Percentiles rank a stretch among this genome's conserved stretches.
Evolutionary conservation across 1,140 invertebrate species (phyloP).

Genomic region (Eufriesea mexicana): DNA sequence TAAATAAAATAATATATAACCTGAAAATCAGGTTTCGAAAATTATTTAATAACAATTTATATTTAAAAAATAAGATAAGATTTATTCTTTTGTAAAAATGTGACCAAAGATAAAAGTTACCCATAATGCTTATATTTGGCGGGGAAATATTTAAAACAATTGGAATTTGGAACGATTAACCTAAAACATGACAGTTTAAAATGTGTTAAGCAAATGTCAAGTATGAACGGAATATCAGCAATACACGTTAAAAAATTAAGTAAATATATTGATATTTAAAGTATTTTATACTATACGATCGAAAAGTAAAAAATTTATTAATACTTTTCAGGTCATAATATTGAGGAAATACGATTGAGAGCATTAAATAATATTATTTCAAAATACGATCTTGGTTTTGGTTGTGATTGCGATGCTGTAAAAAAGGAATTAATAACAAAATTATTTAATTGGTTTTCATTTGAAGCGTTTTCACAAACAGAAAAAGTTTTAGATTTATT

Average conservation of each 20-base stretch:
- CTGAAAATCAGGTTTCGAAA: neutral
- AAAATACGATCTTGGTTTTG: constrained; percentile 78
- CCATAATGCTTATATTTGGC: constrained; percentile 41
- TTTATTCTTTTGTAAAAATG: neutral
- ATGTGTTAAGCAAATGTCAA: constrained; percentile 32
- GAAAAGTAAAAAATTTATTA: neutral
- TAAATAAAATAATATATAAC: neutral
- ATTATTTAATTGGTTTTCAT: constrained; percentile 81
- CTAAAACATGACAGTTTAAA: constrained; percentile 10
- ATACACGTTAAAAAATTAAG: constrained; percentile 60
- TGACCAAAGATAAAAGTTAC: neutral
- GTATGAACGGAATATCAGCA: constrained; percentile 49
- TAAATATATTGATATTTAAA: constrained; percentile 18
- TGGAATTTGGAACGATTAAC: constrained; percentile 15
- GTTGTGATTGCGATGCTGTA: constrained; percentile 74
- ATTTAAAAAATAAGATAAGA: neutral
- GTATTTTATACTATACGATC: neutral
- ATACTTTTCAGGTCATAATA: constrained; percentile 72
- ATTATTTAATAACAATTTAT: neutral
- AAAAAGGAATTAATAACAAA: constrained; percentile 77
- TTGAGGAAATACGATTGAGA: constrained; percentile 78
- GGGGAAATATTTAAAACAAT: constrained; percentile 54
- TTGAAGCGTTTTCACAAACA: constrained; percentile 68
- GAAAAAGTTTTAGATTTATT: constrained; percentile 79
- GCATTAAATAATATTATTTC: constrained; percentile 78